Percentiles rank a stretch among this genome's conserved stretches.
These are phyloP conservation scores for Mystacides longicornis DNA, from an alignment of 2,888 invertebrate species.

Conservation along the genomic window DNA sequence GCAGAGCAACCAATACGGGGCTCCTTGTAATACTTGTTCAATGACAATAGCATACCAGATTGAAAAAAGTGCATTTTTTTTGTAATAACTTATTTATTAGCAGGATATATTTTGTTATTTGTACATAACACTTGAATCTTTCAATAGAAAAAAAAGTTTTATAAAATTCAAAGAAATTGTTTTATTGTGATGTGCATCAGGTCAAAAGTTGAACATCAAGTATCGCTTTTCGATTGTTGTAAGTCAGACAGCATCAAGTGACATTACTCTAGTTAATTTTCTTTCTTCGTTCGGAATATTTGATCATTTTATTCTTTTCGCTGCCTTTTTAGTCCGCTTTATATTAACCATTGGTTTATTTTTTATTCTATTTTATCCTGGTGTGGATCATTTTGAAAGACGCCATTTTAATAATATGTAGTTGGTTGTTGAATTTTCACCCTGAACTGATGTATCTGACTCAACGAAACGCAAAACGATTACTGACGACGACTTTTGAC, in stretches of 20 bases:
- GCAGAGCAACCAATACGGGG: slow-evolving; percentile 33
- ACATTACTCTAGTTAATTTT: slow-evolving; percentile 23
- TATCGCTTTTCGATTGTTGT: slow-evolving; percentile 11
- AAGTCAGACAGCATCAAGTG: slow-evolving; percentile 23
- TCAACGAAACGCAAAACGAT: slow-evolving; percentile 24
- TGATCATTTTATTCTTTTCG: slow-evolving; percentile 23
- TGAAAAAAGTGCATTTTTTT: slow-evolving; percentile 5
- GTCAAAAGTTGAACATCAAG: slow-evolving; percentile 16
- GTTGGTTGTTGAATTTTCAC: background rate
- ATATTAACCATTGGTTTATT: background rate
- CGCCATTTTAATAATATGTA: background rate
- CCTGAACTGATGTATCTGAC: slow-evolving; percentile 22
- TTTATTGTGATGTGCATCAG: slow-evolving; percentile 14
- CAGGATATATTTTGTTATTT: slow-evolving; percentile 13
- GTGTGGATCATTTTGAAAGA: background rate
- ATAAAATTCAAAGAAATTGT: slow-evolving; percentile 13
- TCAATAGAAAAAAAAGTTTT: slow-evolving; percentile 19
- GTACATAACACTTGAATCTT: slow-evolving; percentile 20
- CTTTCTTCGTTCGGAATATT: slow-evolving; percentile 20
- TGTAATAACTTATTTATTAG: background rate
- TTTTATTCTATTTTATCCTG: background rate
- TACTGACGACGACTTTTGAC: slow-evolving; percentile 23
- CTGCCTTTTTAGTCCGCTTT: slow-evolving; percentile 6
- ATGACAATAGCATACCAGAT: slow-evolving; percentile 1
- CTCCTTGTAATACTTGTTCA: background rate